Conservation (phyloP, 2,888 invertebrate species). For the Pammene aurita region DNA sequence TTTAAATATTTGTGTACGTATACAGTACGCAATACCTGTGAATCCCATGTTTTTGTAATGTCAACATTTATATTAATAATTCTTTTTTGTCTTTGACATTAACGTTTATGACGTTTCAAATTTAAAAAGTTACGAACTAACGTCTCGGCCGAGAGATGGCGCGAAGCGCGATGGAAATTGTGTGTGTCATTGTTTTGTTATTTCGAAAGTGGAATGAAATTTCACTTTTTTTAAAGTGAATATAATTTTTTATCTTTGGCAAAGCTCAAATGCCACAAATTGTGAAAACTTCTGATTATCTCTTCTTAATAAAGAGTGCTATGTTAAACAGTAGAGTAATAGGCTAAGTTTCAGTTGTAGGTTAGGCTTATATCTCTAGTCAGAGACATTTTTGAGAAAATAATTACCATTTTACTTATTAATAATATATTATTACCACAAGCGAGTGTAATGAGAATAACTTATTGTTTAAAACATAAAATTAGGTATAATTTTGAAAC, state of each 20-base stretch:
- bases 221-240: constrained; percentile 68
- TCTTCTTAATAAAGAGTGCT: constrained; percentile 76
- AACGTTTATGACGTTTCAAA: constrained; percentile 31
- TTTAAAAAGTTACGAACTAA: constrained; percentile 19
- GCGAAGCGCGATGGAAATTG: constrained; percentile 49
- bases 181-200: constrained; percentile 45
- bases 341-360: constrained; percentile 72
- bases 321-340: constrained; percentile 71
- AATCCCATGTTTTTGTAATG: constrained; percentile 42
- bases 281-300: constrained; percentile 57
- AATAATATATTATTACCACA: constrained; percentile 69
- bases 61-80: constrained; percentile 27
- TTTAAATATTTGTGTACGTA: constrained; percentile 23
- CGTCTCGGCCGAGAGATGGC: constrained; percentile 38
- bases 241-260: constrained; percentile 63
- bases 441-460: constrained; percentile 73
- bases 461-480: constrained; percentile 70
- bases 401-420: constrained; percentile 81
- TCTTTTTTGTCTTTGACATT: constrained; percentile 28
- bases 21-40: constrained; percentile 40
- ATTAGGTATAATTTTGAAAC: constrained; percentile 63
- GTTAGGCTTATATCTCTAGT: constrained; percentile 80
- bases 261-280: constrained; percentile 77
- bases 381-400: constrained; percentile 78
- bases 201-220: constrained; percentile 69